These are phyloP conservation scores for Diacarnus erythraeanus DNA, from an alignment of 37 sponge, comb jelly and placozoan genomes.

Conservation along the genomic window DNA sequence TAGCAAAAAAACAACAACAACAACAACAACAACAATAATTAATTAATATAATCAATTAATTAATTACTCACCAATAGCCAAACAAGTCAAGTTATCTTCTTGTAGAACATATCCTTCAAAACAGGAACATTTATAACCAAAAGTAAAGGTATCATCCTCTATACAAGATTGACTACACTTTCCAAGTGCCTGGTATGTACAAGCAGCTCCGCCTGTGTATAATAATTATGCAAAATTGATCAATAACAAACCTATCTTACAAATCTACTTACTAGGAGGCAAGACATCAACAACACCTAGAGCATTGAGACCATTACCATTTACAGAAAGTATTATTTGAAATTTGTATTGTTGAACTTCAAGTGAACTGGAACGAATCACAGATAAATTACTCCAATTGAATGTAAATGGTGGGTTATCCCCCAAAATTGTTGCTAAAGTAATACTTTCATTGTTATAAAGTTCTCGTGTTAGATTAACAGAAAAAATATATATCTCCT, in stretches of 20 bases:
- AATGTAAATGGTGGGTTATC: neutral
- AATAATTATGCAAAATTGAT: neutral
- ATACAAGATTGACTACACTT: constrained; percentile 47
- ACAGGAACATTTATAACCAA: constrained; percentile 50
- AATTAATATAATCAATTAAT: neutral
- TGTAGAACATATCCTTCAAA: constrained; percentile 39
- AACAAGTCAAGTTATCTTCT: constrained; percentile 27
- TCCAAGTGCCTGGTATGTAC: constrained; percentile 40
- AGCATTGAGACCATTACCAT: neutral
- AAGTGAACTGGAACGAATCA: neutral
- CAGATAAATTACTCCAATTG: neutral
- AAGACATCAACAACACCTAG: constrained; percentile 14
- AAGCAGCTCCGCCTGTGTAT: neutral
- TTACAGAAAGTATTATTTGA: neutral
- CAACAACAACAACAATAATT: neutral
- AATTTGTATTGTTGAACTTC: neutral
- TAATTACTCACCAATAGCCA: constrained; percentile 31
- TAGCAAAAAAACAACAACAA: neutral
- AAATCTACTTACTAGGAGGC: constrained; percentile 3
- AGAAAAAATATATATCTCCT: neutral
- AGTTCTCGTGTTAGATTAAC: neutral
- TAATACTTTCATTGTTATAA: neutral
- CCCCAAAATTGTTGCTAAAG: neutral
- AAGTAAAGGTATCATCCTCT: neutral
- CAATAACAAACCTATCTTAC: neutral